Percentiles rank a stretch among this genome's conserved stretches.
Evolutionary conservation across 2,113 vertebrate genomes (phyloP).

Genomic region (Bothrops jararaca): DNA sequence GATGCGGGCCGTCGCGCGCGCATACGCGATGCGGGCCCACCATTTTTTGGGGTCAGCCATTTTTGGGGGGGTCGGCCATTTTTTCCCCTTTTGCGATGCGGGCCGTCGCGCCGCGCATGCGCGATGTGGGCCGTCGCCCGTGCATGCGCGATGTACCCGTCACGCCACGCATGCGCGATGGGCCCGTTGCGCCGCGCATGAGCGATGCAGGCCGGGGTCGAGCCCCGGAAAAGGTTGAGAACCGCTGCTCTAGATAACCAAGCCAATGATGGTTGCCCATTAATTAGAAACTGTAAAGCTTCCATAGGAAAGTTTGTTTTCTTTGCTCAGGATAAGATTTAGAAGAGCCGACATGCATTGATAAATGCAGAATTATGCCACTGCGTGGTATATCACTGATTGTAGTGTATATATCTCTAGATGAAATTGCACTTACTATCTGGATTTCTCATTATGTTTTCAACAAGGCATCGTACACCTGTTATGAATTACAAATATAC

Average conservation of each 20-base stretch:
- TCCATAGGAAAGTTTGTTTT: background rate
- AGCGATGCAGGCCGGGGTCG: too few relatives aligned
- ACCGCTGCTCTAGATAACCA: background rate
- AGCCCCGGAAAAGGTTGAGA: too few relatives aligned
- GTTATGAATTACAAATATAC: background rate
- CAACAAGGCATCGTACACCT: background rate
- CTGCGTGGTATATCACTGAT: background rate
- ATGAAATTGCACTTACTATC: background rate
- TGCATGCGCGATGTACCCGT: too few relatives aligned
- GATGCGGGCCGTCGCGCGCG: too few relatives aligned
- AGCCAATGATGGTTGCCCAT: background rate
- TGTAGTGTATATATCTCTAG: background rate
- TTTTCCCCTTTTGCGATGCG: too few relatives aligned
- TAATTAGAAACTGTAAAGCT: background rate
- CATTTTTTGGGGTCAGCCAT: too few relatives aligned
- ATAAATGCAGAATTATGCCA: background rate
- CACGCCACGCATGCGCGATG: too few relatives aligned
- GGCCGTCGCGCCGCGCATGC: too few relatives aligned
- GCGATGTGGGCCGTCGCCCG: too few relatives aligned
- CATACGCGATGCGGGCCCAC: too few relatives aligned
- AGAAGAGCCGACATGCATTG: background rate
- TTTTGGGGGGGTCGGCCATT: too few relatives aligned
- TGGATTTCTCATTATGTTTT: background rate
- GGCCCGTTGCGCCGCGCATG: too few relatives aligned
- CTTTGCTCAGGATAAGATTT: background rate